Percentiles rank a stretch among this genome's conserved stretches.
These are phyloP conservation scores for Eulemur albifrons DNA, from an alignment of 2,797 vertebrate species.

Conservation along the genomic window DNA sequence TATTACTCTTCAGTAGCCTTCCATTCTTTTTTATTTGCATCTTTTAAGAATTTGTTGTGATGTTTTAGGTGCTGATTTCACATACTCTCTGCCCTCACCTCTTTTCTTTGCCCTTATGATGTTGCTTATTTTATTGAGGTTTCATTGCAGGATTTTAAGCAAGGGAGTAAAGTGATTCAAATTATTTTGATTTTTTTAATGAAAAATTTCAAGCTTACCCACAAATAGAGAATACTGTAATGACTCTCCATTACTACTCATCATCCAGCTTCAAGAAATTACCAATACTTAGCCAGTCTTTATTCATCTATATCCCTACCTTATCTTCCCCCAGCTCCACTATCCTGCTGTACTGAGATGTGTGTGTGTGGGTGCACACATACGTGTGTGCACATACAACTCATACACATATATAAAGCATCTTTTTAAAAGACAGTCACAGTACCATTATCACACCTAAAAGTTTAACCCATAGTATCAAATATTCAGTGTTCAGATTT, in stretches of 20 bases:
- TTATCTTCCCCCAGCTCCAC: neutral
- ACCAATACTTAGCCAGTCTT: neutral
- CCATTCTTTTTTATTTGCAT: neutral
- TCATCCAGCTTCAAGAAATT: neutral
- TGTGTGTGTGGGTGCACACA: neutral
- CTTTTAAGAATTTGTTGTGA: neutral
- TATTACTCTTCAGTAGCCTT: neutral
- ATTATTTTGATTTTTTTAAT: conserved; percentile 9
- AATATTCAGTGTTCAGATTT: conserved; percentile 25
- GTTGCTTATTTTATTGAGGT: neutral
- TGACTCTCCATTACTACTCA: neutral
- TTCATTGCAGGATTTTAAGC: neutral
- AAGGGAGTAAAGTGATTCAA: neutral
- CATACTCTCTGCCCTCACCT: neutral
- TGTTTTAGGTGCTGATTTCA: neutral
- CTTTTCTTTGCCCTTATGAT: conserved; percentile 20
- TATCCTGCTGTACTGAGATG: neutral
- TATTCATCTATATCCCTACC: neutral
- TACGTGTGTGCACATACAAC: neutral
- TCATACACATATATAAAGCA: neutral
- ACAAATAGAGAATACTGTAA: neutral
- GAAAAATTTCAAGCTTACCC: conserved; percentile 11
- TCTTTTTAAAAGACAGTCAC: neutral
- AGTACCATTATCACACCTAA: neutral
- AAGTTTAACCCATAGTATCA: neutral